Conservation (phyloP, 2,113 vertebrate species). For the Pygoscelis antarcticus region DNA sequence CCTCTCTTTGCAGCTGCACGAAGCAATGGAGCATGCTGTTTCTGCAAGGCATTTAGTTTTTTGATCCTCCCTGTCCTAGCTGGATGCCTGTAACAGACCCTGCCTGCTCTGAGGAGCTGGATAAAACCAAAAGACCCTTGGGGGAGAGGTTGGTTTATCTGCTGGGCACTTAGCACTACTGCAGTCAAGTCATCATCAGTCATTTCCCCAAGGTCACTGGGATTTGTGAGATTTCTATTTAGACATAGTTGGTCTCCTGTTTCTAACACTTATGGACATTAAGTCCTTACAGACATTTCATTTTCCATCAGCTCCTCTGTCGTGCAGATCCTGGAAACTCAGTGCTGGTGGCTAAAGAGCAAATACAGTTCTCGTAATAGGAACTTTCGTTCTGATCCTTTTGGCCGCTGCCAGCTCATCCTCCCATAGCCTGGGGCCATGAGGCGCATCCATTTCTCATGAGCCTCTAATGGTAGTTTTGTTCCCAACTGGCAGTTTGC, state of each 20-base stretch:
- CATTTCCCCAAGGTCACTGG: neutral
- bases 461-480: neutral
- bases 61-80: neutral
- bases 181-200: neutral
- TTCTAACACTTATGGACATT: neutral
- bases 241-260: neutral
- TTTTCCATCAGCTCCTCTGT: neutral
- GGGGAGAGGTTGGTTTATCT: neutral
- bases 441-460: neutral
- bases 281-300: neutral
- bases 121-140: neutral
- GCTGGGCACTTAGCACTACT: neutral
- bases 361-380: neutral
- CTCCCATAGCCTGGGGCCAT: neutral
- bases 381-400: neutral
- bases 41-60: neutral
- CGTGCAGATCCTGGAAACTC: neutral
- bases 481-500: neutral
- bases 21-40: fast-evolving
- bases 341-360: neutral
- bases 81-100: neutral
- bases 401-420: neutral
- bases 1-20: neutral
- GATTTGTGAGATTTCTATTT: neutral
- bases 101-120: neutral